phyloP scores from a whole-genome alignment of 2,113 vertebrate genomes.

The Gopherus evgoodei region DNA sequence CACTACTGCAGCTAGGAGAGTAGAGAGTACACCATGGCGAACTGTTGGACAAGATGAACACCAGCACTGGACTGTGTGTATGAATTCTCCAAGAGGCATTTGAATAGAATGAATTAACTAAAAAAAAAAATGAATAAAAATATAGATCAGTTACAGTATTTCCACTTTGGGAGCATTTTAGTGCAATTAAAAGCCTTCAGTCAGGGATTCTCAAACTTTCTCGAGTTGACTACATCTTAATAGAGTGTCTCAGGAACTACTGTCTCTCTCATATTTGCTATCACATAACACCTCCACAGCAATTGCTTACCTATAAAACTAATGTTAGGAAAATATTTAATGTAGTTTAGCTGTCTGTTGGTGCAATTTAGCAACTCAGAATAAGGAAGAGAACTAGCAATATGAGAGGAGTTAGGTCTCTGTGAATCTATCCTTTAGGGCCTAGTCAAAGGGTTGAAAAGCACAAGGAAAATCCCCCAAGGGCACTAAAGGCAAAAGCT shows the following conservation, averaged over 20 bases:
- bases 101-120: conserved; percentile 86
- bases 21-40: conserved; percentile 85
- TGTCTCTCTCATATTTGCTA: too few relatives aligned
- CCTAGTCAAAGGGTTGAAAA: background rate
- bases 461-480: background rate
- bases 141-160: background rate
- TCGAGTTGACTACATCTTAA: background rate
- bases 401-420: background rate
- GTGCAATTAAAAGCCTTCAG: background rate
- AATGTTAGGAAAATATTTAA: background rate
- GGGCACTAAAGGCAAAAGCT: background rate
- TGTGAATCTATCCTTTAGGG: background rate
- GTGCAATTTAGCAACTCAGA: background rate
- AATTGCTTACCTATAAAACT: background rate
- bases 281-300: background rate
- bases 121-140: conserved; percentile 10
- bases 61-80: conserved; percentile 81
- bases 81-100: conserved; percentile 83
- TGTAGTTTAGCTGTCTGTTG: background rate
- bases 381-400: background rate
- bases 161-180: background rate
- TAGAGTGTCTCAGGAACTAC: background rate
- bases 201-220: background rate
- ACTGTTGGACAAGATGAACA: conserved; percentile 61
- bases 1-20: conserved; percentile 85